Conservation (phyloP, 2,888 invertebrate species). For the Brachyptera putata region DNA sequence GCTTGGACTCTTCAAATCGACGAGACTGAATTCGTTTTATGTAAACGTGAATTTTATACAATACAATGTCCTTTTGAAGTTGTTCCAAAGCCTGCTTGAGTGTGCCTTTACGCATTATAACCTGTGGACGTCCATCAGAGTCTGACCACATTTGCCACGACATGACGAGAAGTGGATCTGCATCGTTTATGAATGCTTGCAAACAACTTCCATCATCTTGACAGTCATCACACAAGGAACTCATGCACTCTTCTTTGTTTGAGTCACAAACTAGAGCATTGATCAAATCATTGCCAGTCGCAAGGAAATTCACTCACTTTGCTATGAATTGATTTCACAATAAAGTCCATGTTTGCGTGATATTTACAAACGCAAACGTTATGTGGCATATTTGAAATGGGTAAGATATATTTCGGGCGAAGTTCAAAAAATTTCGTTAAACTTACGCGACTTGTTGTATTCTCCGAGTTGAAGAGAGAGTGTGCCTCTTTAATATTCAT, state of each 20-base stretch:
- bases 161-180: not conserved
- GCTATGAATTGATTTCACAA: constrained; percentile 17
- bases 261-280: not conserved
- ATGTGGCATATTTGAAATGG: constrained; percentile 15
- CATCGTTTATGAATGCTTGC: not conserved
- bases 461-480: not conserved
- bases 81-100: too few relatives aligned
- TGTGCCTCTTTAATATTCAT: not conserved
- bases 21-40: not conserved
- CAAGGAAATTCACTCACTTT: not conserved
- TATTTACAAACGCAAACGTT: too few relatives aligned
- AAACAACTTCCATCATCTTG: not conserved
- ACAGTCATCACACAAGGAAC: not conserved
- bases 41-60: too few relatives aligned
- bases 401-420: not conserved
- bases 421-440: not conserved
- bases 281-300: not conserved
- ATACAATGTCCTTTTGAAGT: too few relatives aligned
- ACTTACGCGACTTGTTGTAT: not conserved
- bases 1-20: constrained; percentile 17
- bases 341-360: constrained; percentile 19
- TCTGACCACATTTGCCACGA: not conserved
- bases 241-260: constrained; percentile 2
- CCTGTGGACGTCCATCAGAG: constrained; percentile 1
- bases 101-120: not conserved